Conservation (phyloP, 2,113 vertebrate genomes). For the Bujurquina vittata region DNA sequence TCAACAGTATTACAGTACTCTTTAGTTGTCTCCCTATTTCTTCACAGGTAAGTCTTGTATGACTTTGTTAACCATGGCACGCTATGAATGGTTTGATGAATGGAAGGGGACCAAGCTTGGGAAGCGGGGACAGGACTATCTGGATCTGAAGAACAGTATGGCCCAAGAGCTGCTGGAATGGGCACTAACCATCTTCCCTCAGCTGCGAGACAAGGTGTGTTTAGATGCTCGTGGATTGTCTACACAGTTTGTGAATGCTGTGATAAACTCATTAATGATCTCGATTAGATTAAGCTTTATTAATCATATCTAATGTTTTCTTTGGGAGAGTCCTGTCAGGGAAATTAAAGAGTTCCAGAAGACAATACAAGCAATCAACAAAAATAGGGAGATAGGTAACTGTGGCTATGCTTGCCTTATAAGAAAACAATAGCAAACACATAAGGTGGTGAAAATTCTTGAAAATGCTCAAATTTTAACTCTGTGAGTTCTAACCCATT, state of each 20-base stretch:
- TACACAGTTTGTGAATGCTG: background rate
- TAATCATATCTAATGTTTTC: too few species aligned
- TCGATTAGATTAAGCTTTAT: too few species aligned
- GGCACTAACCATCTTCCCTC: slow-evolving; percentile 80
- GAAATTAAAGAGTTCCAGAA: too few species aligned
- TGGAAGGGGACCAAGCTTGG: slow-evolving; percentile 74
- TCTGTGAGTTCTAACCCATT: background rate
- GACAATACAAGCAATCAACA: too few species aligned
- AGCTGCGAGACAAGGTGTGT: slow-evolving; percentile 80
- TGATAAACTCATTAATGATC: background rate
- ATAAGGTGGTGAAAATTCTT: background rate
- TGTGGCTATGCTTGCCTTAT: too few species aligned
- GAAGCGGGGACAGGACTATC: slow-evolving; percentile 77
- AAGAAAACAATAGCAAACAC: too few species aligned
- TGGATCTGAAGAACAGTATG: slow-evolving; percentile 77
- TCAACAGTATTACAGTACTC: background rate
- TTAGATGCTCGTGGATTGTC: background rate
- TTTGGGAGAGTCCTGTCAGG: too few species aligned
- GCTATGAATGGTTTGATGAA: slow-evolving; percentile 84
- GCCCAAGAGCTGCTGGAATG: slow-evolving; percentile 79
- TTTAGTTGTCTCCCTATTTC: slow-evolving; percentile 2
- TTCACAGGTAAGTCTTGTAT: slow-evolving; percentile 83
- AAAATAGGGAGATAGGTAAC: too few species aligned
- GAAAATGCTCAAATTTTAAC: background rate
- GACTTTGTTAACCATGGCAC: slow-evolving; percentile 85